phyloP scores from a whole-genome alignment of 2,888 invertebrate genomes.

The Oligia fasciuncula region DNA sequence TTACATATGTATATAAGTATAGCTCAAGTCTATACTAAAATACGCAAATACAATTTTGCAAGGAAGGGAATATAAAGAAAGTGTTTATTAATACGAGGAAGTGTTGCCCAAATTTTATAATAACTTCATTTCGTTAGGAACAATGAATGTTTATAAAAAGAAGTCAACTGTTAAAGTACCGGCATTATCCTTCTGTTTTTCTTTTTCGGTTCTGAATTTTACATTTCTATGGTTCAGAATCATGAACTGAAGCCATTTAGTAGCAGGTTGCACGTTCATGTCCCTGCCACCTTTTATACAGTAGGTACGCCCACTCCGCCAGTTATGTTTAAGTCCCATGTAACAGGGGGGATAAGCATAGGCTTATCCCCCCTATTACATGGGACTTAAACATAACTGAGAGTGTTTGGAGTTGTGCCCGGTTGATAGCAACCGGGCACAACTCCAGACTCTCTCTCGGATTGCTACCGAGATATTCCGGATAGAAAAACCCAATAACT shows the following conservation, averaged over 20 bases:
- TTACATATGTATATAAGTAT: not conserved
- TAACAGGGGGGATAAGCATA: not conserved
- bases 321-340: not conserved
- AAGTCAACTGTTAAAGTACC: not conserved
- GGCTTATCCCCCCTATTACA: too few relatives aligned
- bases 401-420: too few relatives aligned
- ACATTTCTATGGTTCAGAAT: too few relatives aligned
- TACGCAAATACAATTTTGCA: not conserved
- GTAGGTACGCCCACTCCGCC: too few relatives aligned
- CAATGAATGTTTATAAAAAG: conserved; percentile 15
- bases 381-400: too few relatives aligned
- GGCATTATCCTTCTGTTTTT: not conserved
- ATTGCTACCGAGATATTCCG: not conserved
- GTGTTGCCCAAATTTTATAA: not conserved
- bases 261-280: too few relatives aligned
- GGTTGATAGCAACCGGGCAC: not conserved
- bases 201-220: too few relatives aligned
- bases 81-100: not conserved
- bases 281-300: too few relatives aligned
- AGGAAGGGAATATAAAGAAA: not conserved
- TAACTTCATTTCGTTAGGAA: not conserved
- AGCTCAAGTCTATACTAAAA: not conserved
- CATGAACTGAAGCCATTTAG: too few relatives aligned
- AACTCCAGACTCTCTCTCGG: not conserved
- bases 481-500: not conserved